Evolutionary conservation across 2,113 vertebrate genomes (phyloP).

Genomic region (Brachirus orientalis): DNA sequence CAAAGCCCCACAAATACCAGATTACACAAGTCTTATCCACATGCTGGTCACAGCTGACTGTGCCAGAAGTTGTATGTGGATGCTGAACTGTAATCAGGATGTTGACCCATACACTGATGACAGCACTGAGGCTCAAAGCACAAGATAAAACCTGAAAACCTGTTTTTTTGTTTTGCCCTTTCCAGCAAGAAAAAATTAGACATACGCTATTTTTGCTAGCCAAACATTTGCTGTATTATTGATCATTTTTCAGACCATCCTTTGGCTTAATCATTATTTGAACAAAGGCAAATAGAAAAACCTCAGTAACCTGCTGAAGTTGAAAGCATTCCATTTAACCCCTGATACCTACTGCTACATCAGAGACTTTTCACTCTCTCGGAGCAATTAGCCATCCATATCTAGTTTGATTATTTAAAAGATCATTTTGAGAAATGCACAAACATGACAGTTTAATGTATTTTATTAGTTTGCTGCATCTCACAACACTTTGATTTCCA

Average conservation of each 20-base stretch:
- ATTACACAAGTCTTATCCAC: constrained; percentile 34
- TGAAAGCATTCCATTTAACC: constrained; percentile 10
- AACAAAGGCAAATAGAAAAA: neutral
- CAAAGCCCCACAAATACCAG: neutral
- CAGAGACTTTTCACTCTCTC: neutral
- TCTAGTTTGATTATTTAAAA: constrained; percentile 23
- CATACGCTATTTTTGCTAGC: too few species aligned
- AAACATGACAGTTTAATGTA: constrained; percentile 49
- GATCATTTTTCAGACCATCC: too few species aligned
- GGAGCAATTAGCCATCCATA: neutral
- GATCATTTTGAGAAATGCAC: constrained; percentile 14
- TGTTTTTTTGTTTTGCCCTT: too few species aligned
- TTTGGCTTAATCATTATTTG: constrained; percentile 8
- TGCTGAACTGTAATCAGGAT: constrained; percentile 57
- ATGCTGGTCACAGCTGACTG: constrained; percentile 54
- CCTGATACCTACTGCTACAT: neutral
- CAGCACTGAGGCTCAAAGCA: constrained; percentile 29
- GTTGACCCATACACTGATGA: constrained; percentile 59
- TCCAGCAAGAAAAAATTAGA: too few species aligned
- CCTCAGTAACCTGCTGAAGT: neutral
- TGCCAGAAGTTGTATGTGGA: constrained; percentile 47
- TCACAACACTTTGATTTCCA: constrained; percentile 52
- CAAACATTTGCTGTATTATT: too few species aligned
- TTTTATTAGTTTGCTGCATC: constrained; percentile 45
- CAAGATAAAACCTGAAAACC: neutral